phyloP scores from a whole-genome alignment of 2,113 vertebrate genomes.

The Labeo catla region DNA sequence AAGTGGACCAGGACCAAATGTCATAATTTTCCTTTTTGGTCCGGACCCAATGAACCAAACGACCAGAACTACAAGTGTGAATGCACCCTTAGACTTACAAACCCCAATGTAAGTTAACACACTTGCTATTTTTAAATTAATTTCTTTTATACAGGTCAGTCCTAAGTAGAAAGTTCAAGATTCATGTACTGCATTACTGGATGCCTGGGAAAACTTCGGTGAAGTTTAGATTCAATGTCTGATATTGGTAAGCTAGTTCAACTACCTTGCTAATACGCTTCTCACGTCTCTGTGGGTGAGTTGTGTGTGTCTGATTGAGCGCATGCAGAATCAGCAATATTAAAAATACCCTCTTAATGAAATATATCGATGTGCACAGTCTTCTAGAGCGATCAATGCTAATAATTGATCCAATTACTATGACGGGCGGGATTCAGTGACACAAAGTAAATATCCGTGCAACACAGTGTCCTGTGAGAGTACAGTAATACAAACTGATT shows the following conservation, averaged over 20 bases:
- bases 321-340: slow-evolving; percentile 33
- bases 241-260: background rate
- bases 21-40: too few relatives aligned
- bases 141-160: background rate
- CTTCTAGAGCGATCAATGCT: slow-evolving; percentile 43
- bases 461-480: slow-evolving; percentile 11
- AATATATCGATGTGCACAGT: slow-evolving; percentile 44
- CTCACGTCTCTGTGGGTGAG: background rate
- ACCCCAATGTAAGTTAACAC: background rate
- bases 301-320: slow-evolving; percentile 9
- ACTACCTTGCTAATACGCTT: background rate
- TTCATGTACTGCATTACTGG: background rate
- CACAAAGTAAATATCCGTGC: slow-evolving; percentile 31
- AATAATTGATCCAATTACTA: slow-evolving; percentile 56
- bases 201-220: background rate
- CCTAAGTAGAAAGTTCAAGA: background rate
- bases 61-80: too few relatives aligned
- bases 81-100: too few relatives aligned
- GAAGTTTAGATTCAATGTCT: background rate
- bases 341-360: slow-evolving; percentile 43
- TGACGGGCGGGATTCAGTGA: slow-evolving; percentile 23
- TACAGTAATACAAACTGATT: slow-evolving; percentile 1
- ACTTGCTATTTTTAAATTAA: background rate
- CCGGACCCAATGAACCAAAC: too few relatives aligned
- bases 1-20: too few relatives aligned